These are phyloP conservation scores for Synanthedon myopaeformis DNA, from an alignment of 2,888 invertebrate genomes.

Conservation along the genomic window DNA sequence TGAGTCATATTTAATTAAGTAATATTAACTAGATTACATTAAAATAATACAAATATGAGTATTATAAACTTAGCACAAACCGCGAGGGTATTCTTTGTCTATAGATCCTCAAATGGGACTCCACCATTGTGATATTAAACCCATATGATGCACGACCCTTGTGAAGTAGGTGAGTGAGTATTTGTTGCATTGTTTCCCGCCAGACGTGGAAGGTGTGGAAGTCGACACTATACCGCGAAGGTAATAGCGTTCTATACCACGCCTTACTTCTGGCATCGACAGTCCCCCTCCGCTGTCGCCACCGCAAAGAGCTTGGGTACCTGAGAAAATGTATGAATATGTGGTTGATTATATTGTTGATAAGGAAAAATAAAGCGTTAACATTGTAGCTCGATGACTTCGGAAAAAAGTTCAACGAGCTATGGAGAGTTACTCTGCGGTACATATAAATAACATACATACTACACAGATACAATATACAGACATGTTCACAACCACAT, in stretches of 20 bases:
- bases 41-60: no score
- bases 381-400: no score
- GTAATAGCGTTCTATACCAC: conserved; percentile 29
- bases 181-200: conserved; percentile 27
- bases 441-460: no score
- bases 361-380: background rate
- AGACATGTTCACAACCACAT: no score
- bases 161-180: conserved; percentile 37
- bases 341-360: conserved; percentile 1
- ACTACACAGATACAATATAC: no score
- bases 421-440: background rate
- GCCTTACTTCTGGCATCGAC: conserved; percentile 26
- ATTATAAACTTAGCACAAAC: no score
- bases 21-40: no score
- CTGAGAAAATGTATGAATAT: conserved; percentile 14
- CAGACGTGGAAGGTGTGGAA: conserved; percentile 25
- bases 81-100: no score
- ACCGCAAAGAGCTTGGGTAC: conserved; percentile 36
- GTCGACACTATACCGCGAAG: conserved; percentile 47
- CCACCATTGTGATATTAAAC: conserved; percentile 28
- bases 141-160: conserved; percentile 29
- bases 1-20: no score
- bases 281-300: conserved; percentile 57
- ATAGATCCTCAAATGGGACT: background rate
- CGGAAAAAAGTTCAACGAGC: no score